Evolutionary conservation across 1,140 invertebrate species (phyloP), one percentile per base, ranked within the genome.

Genomic region (Aphelinus certus): DNA sequence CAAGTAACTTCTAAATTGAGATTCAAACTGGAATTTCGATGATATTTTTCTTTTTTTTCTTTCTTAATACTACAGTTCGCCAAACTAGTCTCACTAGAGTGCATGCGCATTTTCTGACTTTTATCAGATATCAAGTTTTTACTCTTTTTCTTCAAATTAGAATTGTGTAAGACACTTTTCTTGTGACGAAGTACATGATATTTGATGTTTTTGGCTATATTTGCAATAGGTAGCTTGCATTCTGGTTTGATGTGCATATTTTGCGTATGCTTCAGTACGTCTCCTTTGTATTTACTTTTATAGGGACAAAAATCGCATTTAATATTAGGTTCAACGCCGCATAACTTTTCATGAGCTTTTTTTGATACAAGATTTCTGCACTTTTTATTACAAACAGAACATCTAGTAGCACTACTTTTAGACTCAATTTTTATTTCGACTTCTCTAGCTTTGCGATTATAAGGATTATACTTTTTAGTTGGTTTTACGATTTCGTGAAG

Each of bases 251-350:
- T 2, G 61, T 47, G 26, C 26, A 26, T 26, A 26, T 63, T 63
- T 63, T 46, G 2, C 46, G 42, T 63, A 6, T 63, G 61, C n/a
- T 46, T 46, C 7, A 2, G 46, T 9, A 63, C 9, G 7, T n/a
- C n/a, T 2, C 2, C 2, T 46, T 7, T 46, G 3, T 4, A 47
- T 46, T 63, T 63, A 46, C 7, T 26, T 63, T 63, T 48, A 63
- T 10, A 63, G 46, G 61, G 4, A 63, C 61, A 63, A 63, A 46
- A 63, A 10, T 48, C 3, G n/a, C 61, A 63, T 10, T 63, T 63
- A 3, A 63, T 63, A 1, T 63, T 10, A 10, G 9, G 6, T 5
- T 63, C 42, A 3, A 47, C 7, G 10, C 46, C 46, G 61, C 61
- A 63, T 3, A 26, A 48, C 42, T 48, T 63, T 3, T 6, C 9